Percentiles rank a stretch among this genome's conserved stretches.
phyloP scores from a whole-genome alignment of 2,113 vertebrate species.

The Platycercus adscitus region DNA sequence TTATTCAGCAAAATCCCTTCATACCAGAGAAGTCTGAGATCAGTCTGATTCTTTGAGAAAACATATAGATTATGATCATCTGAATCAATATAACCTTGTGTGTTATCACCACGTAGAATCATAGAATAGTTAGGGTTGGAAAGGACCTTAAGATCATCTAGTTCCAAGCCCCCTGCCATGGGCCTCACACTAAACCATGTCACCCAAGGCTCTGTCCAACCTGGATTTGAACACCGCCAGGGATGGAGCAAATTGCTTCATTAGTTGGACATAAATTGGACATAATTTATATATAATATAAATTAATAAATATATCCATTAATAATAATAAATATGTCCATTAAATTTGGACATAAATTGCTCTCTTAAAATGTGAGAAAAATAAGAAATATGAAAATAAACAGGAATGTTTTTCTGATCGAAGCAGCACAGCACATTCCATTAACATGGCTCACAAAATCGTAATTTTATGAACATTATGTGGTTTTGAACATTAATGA shows the following conservation, averaged over 20 bases:
- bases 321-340: too few relatives aligned
- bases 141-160: too few relatives aligned
- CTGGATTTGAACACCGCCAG: too few relatives aligned
- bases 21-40: background rate
- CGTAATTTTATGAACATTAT: background rate
- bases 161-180: too few relatives aligned
- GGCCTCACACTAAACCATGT: too few relatives aligned
- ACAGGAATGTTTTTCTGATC: background rate
- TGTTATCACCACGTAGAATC: background rate
- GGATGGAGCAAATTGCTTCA: too few relatives aligned
- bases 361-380: background rate
- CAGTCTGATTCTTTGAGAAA: background rate
- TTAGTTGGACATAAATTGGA: too few relatives aligned
- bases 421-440: background rate
- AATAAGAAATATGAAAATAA: background rate
- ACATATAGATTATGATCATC: background rate
- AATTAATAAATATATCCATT: too few relatives aligned
- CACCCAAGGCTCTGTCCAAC: too few relatives aligned
- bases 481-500: background rate
- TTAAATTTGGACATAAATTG: background rate
- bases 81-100: background rate
- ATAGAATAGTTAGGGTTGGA: too few relatives aligned
- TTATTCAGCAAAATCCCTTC: background rate
- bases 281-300: too few relatives aligned
- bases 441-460: background rate